These are phyloP conservation scores for Chanos chanos DNA, from an alignment of 2,797 vertebrate species.

Conservation along the genomic window DNA sequence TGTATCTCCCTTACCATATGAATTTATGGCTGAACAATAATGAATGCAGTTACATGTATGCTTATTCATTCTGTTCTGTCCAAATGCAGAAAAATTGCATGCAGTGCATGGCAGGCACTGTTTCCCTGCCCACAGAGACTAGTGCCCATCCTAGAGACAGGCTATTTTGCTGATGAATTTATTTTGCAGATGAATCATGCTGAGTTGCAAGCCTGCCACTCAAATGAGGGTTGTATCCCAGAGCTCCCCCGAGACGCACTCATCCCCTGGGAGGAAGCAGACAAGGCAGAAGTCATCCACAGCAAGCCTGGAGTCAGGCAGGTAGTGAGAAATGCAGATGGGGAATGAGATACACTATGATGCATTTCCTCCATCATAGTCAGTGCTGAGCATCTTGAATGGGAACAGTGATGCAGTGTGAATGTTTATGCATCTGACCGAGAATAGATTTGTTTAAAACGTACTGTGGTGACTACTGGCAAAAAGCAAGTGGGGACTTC, in stretches of 20 bases:
- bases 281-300: background rate
- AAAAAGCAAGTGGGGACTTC: too few species aligned
- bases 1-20: too few species aligned
- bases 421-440: too few species aligned
- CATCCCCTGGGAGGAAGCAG: background rate
- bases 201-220: conserved; percentile 17
- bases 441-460: too few species aligned
- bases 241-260: background rate
- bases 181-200: conserved; percentile 35
- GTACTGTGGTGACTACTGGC: too few species aligned
- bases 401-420: too few species aligned
- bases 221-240: background rate
- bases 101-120: conserved; percentile 22
- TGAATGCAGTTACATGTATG: background rate
- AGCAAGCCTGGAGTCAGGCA: background rate
- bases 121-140: conserved; percentile 40
- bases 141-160: conserved; percentile 4
- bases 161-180: conserved; percentile 30
- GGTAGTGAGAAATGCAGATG: conserved; percentile 6
- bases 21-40: too few species aligned
- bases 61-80: background rate
- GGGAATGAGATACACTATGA: background rate
- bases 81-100: background rate
- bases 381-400: too few species aligned
- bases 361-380: too few species aligned